phyloP scores from a whole-genome alignment of 2,888 invertebrate genomes.

The Arctia plantaginis region DNA sequence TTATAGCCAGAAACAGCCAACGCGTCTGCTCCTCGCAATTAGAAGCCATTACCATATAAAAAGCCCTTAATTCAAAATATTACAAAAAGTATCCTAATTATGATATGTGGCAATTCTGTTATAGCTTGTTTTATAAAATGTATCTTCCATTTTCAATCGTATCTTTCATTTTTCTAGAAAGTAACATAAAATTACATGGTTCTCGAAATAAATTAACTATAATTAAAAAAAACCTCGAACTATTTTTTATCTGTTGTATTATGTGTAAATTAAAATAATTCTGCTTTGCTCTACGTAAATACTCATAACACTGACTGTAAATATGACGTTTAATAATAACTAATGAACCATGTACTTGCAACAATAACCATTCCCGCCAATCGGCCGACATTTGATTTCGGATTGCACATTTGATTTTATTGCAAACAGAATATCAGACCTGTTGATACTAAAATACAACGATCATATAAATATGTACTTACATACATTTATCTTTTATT shows the following conservation, averaged over 20 bases:
- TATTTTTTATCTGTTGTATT: too few relatives aligned
- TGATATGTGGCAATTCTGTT: background rate
- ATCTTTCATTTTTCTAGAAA: too few relatives aligned
- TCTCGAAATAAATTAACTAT: too few relatives aligned
- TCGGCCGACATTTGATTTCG: background rate
- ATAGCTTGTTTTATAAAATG: too few relatives aligned
- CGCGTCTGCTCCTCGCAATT: background rate
- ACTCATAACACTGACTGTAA: background rate
- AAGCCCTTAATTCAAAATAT: background rate
- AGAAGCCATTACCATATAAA: background rate
- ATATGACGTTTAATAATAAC: background rate
- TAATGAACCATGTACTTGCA: background rate
- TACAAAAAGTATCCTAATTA: background rate
- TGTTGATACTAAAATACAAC: constrained; percentile 19
- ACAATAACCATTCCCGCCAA: background rate
- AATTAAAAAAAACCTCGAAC: too few relatives aligned
- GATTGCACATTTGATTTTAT: constrained; percentile 24
- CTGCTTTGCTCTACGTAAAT: background rate
- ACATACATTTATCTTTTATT: constrained; percentile 26
- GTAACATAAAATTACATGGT: too few relatives aligned
- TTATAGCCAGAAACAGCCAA: background rate
- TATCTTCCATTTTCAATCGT: too few relatives aligned
- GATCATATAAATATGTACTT: constrained; percentile 36
- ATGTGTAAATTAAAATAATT: background rate
- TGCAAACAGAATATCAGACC: constrained; percentile 18